Evolutionary conservation across 2,888 invertebrate genomes (phyloP).

Genomic region (Oligia fasciuncula): DNA sequence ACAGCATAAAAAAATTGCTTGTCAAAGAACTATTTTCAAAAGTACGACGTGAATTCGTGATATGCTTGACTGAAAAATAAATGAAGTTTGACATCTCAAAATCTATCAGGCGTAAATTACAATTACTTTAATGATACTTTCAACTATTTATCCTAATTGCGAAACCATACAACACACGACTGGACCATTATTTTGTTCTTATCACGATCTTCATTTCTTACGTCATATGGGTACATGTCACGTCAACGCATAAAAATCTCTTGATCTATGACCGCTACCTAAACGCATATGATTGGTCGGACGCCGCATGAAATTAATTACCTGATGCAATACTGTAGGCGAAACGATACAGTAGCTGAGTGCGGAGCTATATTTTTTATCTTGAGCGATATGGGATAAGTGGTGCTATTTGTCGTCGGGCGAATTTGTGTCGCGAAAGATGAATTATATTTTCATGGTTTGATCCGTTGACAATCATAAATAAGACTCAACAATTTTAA

Average conservation of each 20-base stretch:
- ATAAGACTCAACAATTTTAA: not conserved
- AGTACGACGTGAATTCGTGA: slow-evolving; percentile 18
- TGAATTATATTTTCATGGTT: not conserved
- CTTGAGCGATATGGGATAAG: slow-evolving; percentile 1
- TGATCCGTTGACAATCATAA: not conserved
- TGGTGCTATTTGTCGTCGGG: not conserved
- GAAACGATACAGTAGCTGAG: slow-evolving; percentile 44
- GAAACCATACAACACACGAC: slow-evolving; percentile 48
- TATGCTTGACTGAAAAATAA: slow-evolving; percentile 33
- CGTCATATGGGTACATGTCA: slow-evolving; percentile 73
- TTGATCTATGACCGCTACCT: slow-evolving; percentile 77
- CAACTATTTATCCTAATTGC: slow-evolving; percentile 53
- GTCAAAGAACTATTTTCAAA: slow-evolving; percentile 14
- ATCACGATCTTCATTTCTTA: slow-evolving; percentile 69
- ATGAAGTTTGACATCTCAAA: slow-evolving; percentile 31
- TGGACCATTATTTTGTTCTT: slow-evolving; percentile 55
- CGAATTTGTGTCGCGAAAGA: not conserved
- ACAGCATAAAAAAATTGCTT: slow-evolving; percentile 32
- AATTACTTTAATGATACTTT: slow-evolving; percentile 49
- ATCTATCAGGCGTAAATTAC: slow-evolving; percentile 37
- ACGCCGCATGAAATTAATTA: slow-evolving; percentile 83
- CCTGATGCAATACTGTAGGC: slow-evolving; percentile 63
- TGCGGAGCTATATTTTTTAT: slow-evolving; percentile 1
- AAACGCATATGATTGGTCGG: slow-evolving; percentile 83
- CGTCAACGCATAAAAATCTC: slow-evolving; percentile 79